Base-by-base conservation (phyloP, 1,140 invertebrate genomes). In the Campodea augens region DNA sequence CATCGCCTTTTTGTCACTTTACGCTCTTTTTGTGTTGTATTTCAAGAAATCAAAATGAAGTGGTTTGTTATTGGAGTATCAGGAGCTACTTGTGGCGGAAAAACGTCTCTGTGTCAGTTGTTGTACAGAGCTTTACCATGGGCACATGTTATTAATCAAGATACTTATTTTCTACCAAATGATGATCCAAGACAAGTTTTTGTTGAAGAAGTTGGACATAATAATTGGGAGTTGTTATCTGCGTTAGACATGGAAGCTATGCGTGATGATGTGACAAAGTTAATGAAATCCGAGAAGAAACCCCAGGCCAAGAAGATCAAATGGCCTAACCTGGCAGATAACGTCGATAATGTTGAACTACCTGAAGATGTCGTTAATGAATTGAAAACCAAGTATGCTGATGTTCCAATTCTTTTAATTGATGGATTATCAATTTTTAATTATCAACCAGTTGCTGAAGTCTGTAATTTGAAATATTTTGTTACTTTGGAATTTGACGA, bases 391-490 rank as follows among this genome's bases (percentile, higher is more conserved):
- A 32, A 46, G 13, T 46, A 25, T 27, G 45, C 48, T 19, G 12
- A 20, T 18, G 15, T 45, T 12, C 48, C 39, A 48, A 60, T 82
- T 48, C 51, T 86, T 0, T 72, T 87, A 15, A 42, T 84, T 1
- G 83, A 87, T 54, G 82, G 81, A 0, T 82, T 85, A 58, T 70
- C 75, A 5, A 70, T 84, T 18, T 75, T 81, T 52, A 77, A 80
- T 57, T 74, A 75, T 53, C 68, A 70, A 32, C 67, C 71, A 21
- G 60, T 83, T 27, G 50, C 65, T 32, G 61, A 75, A 5, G 54
- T 83, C 18, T 83, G 78, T 54, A 60, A 80, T 58, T 54, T 77
- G 4, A 81, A 74, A 51, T 84, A 79, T 61, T 83, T 78, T 53
- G 63, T 84, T 29, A 70, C 73, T 18, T 54, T 86, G 50, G 68